Conservation (phyloP, 2,113 vertebrate genomes). For the Oryzias celebensis region DNA sequence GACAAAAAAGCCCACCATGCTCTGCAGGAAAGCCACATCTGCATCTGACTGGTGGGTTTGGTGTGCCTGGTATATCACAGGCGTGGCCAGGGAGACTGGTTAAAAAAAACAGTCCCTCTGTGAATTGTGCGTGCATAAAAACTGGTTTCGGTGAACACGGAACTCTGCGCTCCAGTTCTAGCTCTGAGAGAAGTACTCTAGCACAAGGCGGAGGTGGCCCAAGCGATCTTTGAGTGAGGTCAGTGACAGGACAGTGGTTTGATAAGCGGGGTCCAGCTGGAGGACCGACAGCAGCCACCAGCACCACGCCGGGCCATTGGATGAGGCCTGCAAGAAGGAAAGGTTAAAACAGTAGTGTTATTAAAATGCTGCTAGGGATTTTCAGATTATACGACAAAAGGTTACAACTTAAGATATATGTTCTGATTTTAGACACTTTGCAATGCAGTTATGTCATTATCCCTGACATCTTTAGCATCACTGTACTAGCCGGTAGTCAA, state of each 20-base stretch:
- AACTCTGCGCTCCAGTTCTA: conserved; percentile 29
- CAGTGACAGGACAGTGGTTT: conserved; percentile 82
- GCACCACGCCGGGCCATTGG: conserved; percentile 82
- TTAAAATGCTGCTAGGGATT: too few relatives aligned
- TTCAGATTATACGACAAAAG: too few relatives aligned
- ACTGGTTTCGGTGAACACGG: conserved; percentile 20
- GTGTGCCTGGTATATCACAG: too few relatives aligned
- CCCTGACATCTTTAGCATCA: too few relatives aligned
- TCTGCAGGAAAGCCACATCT: background rate
- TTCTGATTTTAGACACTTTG: too few relatives aligned
- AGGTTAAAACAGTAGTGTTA: background rate
- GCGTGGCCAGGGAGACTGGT: too few relatives aligned
- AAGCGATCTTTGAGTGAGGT: conserved; percentile 82
- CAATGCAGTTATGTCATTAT: too few relatives aligned
- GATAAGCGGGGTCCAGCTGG: conserved; percentile 80
- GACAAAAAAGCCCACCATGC: background rate
- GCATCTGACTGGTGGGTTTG: background rate
- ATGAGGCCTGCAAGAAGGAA: conserved; percentile 58
- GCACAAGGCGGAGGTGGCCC: conserved; percentile 80
- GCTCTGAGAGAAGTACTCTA: conserved; percentile 81
- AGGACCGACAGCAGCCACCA: conserved; percentile 85
- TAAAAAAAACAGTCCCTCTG: background rate
- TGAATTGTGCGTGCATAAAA: conserved; percentile 4
- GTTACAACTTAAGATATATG: too few relatives aligned
- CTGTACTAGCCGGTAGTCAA: too few relatives aligned